Conservation (phyloP, 2,888 invertebrate species). For the Brachylomia viminalis region DNA sequence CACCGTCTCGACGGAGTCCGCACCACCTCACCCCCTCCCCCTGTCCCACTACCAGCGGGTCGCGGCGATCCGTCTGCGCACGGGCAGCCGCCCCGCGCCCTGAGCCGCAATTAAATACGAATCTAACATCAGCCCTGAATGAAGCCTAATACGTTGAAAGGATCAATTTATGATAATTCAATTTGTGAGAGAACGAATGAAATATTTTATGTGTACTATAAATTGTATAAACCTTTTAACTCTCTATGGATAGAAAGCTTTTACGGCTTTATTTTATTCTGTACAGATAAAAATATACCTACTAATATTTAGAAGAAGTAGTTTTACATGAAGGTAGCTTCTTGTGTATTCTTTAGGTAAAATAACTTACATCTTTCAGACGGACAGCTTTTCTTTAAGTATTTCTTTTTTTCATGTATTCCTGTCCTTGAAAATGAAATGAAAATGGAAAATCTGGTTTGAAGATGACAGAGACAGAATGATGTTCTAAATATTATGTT, state of each 20-base stretch:
- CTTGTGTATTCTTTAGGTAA: background rate
- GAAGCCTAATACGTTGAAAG: slow-evolving; percentile 82
- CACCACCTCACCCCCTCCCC: slow-evolving; percentile 60
- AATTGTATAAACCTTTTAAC: slow-evolving; percentile 71
- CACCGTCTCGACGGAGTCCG: slow-evolving; percentile 82
- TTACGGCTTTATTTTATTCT: slow-evolving; percentile 67
- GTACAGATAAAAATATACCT: slow-evolving; percentile 61
- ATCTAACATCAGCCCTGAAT: slow-evolving; percentile 85
- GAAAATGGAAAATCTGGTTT: background rate
- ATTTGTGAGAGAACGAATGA: slow-evolving; percentile 79
- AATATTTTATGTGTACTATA: slow-evolving; percentile 76
- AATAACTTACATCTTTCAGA: background rate
- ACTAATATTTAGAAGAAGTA: slow-evolving; percentile 29
- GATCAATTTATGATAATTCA: slow-evolving; percentile 83
- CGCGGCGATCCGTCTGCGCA: slow-evolving; percentile 57
- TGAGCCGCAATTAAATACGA: slow-evolving; percentile 82
- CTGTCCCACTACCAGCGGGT: slow-evolving; percentile 60
- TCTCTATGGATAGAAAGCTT: slow-evolving; percentile 66
- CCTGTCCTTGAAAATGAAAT: background rate
- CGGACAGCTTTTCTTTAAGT: background rate
- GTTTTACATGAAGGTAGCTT: slow-evolving; percentile 5
- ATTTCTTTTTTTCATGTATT: background rate
- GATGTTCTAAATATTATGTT: background rate
- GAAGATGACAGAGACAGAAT: background rate
- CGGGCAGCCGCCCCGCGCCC: slow-evolving; percentile 54